Evolutionary conservation across 2,113 vertebrate species (phyloP).

Genomic region (Corythaixoides concolor): DNA sequence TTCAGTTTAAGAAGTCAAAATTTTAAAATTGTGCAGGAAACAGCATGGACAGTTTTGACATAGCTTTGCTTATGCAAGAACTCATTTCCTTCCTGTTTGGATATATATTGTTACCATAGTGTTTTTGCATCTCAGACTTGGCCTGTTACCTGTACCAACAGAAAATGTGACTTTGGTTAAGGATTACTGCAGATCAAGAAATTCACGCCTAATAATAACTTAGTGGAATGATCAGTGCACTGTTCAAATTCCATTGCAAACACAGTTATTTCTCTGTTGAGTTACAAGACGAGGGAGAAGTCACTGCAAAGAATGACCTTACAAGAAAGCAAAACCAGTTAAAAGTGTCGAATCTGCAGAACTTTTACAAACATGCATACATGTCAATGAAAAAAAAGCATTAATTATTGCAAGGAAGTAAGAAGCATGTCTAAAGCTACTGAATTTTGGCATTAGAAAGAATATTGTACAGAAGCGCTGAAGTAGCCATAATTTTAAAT

Average conservation of each 20-base stretch:
- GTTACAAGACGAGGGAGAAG: slow-evolving; percentile 1
- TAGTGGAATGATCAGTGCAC: slow-evolving; percentile 34
- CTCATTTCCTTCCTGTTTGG: slow-evolving; percentile 16
- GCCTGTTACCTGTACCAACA: slow-evolving; percentile 59
- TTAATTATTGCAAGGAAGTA: slow-evolving; percentile 26
- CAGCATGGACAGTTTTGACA: slow-evolving; percentile 15
- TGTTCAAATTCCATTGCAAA: slow-evolving; percentile 57
- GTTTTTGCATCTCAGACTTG: slow-evolving; percentile 48
- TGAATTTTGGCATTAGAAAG: neutral
- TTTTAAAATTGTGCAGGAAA: neutral
- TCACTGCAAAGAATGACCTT: slow-evolving; percentile 59
- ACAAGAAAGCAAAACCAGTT: slow-evolving; percentile 54
- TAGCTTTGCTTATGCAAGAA: slow-evolving; percentile 39
- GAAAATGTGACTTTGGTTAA: slow-evolving; percentile 46
- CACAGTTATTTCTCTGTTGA: slow-evolving; percentile 54
- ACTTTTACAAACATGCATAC: slow-evolving; percentile 8
- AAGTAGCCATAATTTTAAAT: neutral
- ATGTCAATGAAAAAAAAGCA: neutral
- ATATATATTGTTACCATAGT: slow-evolving; percentile 33
- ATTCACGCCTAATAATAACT: slow-evolving; percentile 13
- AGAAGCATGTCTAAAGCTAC: neutral
- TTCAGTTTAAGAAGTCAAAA: neutral
- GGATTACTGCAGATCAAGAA: slow-evolving; percentile 55
- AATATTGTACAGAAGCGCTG: slow-evolving; percentile 10
- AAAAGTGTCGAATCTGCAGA: slow-evolving; percentile 8